A percentile compares a stretch with the other conserved stretches of the same genome.
These are phyloP conservation scores for Heterotilapia buettikoferi DNA, from an alignment of 2,113 vertebrate genomes.

Conservation along the genomic window DNA sequence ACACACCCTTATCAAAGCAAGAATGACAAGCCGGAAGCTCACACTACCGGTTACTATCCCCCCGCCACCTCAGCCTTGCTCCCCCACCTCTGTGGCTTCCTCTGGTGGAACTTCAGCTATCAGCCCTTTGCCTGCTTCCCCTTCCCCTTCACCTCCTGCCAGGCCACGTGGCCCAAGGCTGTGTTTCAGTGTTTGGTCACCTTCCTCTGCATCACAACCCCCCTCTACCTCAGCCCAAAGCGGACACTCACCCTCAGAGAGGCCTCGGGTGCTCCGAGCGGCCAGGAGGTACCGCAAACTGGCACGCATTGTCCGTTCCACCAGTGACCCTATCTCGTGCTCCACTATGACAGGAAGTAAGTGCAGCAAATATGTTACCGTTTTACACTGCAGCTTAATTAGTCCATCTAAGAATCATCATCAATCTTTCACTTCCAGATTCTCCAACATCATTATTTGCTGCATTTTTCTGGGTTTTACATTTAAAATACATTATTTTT, in stretches of 20 bases:
- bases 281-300: slow-evolving; percentile 54
- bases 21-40: slow-evolving; percentile 62
- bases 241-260: slow-evolving; percentile 33
- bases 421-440: not conserved
- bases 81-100: slow-evolving; percentile 62
- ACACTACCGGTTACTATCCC: slow-evolving; percentile 56
- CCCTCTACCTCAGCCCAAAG: slow-evolving; percentile 59
- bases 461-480: not conserved
- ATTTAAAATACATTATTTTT: not conserved
- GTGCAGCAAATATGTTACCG: not conserved
- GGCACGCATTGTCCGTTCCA: slow-evolving; percentile 81
- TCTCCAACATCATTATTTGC: not conserved
- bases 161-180: slow-evolving; percentile 71
- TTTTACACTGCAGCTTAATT: not conserved
- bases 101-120: slow-evolving; percentile 58
- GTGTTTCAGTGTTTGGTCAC: slow-evolving; percentile 78
- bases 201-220: slow-evolving; percentile 58
- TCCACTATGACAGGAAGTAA: slow-evolving; percentile 76
- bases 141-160: slow-evolving; percentile 54
- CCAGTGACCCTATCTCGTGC: slow-evolving; percentile 87
- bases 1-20: slow-evolving; percentile 61
- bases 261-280: slow-evolving; percentile 47
- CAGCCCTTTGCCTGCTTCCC: slow-evolving; percentile 54
- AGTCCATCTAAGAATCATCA: not conserved
- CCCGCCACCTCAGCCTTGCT: slow-evolving; percentile 64